Base-by-base conservation (phyloP, 1,140 invertebrate genomes). In the Hylyphantes graminicola region DNA sequence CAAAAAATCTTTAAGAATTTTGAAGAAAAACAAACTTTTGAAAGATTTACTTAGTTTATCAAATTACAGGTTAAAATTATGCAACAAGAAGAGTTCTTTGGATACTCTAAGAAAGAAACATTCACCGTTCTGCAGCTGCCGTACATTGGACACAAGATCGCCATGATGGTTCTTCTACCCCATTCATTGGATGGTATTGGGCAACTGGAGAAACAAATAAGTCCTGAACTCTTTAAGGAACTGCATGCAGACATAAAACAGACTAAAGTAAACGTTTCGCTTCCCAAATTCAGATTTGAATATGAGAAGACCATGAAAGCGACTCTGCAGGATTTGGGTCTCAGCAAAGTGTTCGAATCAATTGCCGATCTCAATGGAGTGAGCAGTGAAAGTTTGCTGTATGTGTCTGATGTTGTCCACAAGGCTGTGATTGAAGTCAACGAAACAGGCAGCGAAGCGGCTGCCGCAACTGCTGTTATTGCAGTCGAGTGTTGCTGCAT, bases 391-490 rank as follows among this genome's bases (percentile, higher is more conserved):
- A 51, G 73, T 12, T 8, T 86, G 9, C 67, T 88, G 7, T 79
- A 55, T 9, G 87, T 90, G 6, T 87, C 86, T 7, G 78, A 88
- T 21, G 88, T 91, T 13, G 86, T 91, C 19, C 91, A 92, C 85
- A 91, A 92, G 87, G 91, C 92, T 7, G 89, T 92, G 70, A 89
- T 93, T 7, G 91, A 92, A 70, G 89, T 96, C 2, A 93, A 93
- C 19, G 94, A 95, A 88, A 91, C 91, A 61, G 94, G 94, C 17
- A 95, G 94, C 0, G 93, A 93, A 87, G 93, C 93, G 3, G 93
- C 93, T 0, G 93, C 94, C 0, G 91, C 92, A 0, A 94, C 93
- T 0, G 88, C 72, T 15, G 55, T 68, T 65, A 51, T 11, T 21
- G 21, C 2, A n/a, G n/a, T n/a, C 13, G 4, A 53, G 21, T 8